A percentile compares a stretch with the other conserved stretches of the same genome.
Evolutionary conservation across 2,888 invertebrate genomes (phyloP).

Genomic region (Antitype chi): DNA sequence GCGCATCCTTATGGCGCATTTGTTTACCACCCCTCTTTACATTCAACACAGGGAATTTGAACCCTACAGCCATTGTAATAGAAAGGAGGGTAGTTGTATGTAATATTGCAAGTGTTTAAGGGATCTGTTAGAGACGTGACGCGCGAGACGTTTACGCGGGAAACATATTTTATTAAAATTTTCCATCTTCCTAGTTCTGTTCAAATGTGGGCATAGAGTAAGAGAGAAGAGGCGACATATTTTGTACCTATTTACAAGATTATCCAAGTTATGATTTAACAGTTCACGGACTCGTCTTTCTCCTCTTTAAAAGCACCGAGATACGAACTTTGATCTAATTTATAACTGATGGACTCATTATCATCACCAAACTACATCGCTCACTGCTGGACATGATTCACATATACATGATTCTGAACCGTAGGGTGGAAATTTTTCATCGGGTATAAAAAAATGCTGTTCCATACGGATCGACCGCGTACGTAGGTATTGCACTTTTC

Average conservation of each 20-base stretch:
- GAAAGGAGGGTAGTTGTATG: conserved; percentile 33
- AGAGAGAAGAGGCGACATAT: conserved; percentile 12
- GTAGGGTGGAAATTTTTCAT: too few species aligned
- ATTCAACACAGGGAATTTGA: conserved; percentile 25
- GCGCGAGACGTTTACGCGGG: conserved; percentile 79
- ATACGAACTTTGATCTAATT: background rate
- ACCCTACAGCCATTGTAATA: conserved; percentile 47
- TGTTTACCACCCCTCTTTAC: conserved; percentile 32
- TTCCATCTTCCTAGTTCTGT: conserved; percentile 81
- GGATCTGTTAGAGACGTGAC: conserved; percentile 81
- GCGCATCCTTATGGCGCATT: conserved; percentile 79
- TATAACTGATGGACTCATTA: too few species aligned
- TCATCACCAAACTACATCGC: too few species aligned
- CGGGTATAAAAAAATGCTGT: too few species aligned
- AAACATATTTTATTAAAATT: conserved; percentile 87
- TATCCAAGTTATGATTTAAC: background rate
- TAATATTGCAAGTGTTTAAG: conserved; percentile 75
- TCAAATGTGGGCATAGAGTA: conserved; percentile 75
- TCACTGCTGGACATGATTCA: too few species aligned
- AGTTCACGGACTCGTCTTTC: background rate
- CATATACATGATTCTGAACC: too few species aligned
- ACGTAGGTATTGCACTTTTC: too few species aligned
- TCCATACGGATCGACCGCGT: too few species aligned
- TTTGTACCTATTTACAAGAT: background rate
- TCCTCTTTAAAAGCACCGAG: background rate